phyloP scores from a whole-genome alignment of 2,888 invertebrate species.

The Plemyria rubiginata region DNA sequence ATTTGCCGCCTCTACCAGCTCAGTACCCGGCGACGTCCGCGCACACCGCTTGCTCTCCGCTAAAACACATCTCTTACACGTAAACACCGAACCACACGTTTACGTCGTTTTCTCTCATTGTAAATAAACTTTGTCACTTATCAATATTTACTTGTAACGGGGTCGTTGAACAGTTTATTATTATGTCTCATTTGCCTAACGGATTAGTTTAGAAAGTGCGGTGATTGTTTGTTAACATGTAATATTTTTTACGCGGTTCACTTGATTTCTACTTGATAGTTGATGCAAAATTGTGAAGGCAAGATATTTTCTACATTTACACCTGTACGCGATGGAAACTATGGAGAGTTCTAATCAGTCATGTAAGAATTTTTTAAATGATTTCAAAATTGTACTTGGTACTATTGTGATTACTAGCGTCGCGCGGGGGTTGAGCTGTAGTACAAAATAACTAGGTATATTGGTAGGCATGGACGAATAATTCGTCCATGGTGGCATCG shows the following conservation, averaged over 20 bases:
- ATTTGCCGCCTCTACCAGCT: slow-evolving; percentile 58
- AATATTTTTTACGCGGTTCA: slow-evolving; percentile 34
- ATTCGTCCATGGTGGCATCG: too few relatives aligned
- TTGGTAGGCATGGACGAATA: too few relatives aligned
- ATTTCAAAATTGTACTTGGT: neutral
- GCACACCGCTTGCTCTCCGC: slow-evolving; percentile 63
- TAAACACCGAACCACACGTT: slow-evolving; percentile 60
- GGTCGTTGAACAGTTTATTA: slow-evolving; percentile 50
- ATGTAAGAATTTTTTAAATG: slow-evolving; percentile 52
- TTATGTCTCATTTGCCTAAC: slow-evolving; percentile 20
- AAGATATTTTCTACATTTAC: slow-evolving; percentile 26
- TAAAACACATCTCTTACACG: slow-evolving; percentile 57
- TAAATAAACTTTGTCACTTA: slow-evolving; percentile 52
- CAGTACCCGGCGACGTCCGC: slow-evolving; percentile 66
- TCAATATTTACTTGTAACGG: slow-evolving; percentile 64
- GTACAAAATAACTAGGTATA: too few relatives aligned
- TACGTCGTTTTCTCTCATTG: slow-evolving; percentile 42
- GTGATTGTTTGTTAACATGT: slow-evolving; percentile 34
- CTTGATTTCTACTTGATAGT: slow-evolving; percentile 32
- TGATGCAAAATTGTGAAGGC: slow-evolving; percentile 38
- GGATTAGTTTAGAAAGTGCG: slow-evolving; percentile 38
- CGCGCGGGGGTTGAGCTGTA: too few relatives aligned
- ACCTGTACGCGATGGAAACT: slow-evolving; percentile 51
- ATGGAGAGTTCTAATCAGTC: slow-evolving; percentile 54
- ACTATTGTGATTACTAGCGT: neutral